Base-by-base conservation (phyloP, 1,140 invertebrate species). In the Homalodisca vitripennis region DNA sequence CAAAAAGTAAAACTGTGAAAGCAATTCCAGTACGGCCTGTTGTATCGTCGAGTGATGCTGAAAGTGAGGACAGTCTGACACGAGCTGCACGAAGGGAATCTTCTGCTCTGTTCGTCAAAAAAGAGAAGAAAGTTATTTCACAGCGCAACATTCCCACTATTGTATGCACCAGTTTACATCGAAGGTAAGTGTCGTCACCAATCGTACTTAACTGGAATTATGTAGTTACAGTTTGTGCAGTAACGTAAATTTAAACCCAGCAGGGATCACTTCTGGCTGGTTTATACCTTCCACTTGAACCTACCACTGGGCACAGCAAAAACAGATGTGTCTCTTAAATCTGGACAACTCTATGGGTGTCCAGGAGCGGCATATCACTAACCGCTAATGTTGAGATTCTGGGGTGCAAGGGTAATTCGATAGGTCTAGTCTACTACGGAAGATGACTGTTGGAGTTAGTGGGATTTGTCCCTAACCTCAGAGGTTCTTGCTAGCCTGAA, bases 111-210 rank as follows among this genome's bases (percentile, higher is more conserved):
- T 66, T 66, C 26, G 63, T 66, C 26, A 46, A 41, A 17, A 66
- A 66, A 29, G 63, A 46, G 3, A 71, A 69, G 34, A 73, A 68
- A 51, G 63, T 24, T 24, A 14, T 30, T 26, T 20, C 41, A 0
- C 63, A 69, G 30, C 27, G 24, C 31, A 22, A 47, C n/a, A 63
- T 53, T 30, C 70, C 71, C 31, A 71, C 70, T 20, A 70, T 77
- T 22, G 76, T 76, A 14, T 76, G 74, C 68, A 77, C 76, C 34
- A 71, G 74, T 68, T 34, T 77, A 13, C 46, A 48, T 51, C 64
- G 64, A 60, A 67, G 73, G 76, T 77, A 75, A 69, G 74, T 75
- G 24, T n/a, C 6, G 34, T 17, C 17, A 17, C 34, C 17, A 17
- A 6, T 41, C 34, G 6, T 10, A 17, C 6, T 17, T 10, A 41